Base-by-base conservation (phyloP, 1,140 invertebrate species). In the Wasmannia auropunctata region DNA sequence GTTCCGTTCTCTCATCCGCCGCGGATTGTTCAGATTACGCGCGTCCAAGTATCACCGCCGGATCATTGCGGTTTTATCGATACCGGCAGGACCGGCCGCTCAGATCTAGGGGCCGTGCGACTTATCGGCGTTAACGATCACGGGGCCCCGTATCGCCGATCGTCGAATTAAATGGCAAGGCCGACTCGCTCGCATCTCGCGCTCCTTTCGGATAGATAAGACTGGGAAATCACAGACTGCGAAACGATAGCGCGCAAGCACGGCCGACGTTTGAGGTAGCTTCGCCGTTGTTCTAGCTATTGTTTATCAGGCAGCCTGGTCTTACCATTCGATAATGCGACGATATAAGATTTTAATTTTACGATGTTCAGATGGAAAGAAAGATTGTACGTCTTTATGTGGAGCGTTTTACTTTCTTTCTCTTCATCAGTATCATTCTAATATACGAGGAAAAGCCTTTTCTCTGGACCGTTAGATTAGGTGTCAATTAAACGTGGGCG, bases 21-120 rank as follows among this genome's bases (percentile, higher is more conserved):
- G 91, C 90, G 92, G 88, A 92, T 46, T 93, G 91, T 92, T 91
- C 91, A 92, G 92, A 92, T 93, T 93, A 92, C 91, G 86, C 88
- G n/a, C n/a, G n/a, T n/a, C 87, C 76, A 89, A 87, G 89, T 89
- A 91, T 90, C 87, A 76, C 63, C 83, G 70, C 46, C 77, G 85
- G 81, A 91, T 89, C 87, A 80, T 63, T 70, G 74, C 67, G 88
- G 89, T 90, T 90, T 90, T 87, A 87, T 90, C 88, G 89, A 43
- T 69, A 69, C 74, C 85, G 81, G 86, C 90, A 89, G 76, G 87
- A 75, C 58, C 85, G 85, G 65, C 46, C 65, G n/a, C 72, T 80
- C 31, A 76, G 75, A 80, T 76, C 86, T 76, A 51, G 65, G 16
- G 69, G 40, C 58, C 75, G 58, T 25, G 43, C 87, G 58, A 80